These are phyloP conservation scores for Lagria hirta DNA, from an alignment of 2,888 invertebrate species.

Conservation along the genomic window DNA sequence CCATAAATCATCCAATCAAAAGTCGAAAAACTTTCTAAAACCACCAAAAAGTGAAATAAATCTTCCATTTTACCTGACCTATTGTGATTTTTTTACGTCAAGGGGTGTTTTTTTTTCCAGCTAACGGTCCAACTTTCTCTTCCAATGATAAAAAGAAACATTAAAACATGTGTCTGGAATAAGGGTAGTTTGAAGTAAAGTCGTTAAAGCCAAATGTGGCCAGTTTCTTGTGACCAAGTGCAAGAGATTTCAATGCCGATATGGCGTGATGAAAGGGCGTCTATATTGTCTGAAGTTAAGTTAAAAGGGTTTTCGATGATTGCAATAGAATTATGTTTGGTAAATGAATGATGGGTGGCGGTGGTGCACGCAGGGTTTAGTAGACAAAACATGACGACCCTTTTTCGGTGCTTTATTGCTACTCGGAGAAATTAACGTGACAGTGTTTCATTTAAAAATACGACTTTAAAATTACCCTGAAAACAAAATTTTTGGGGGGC, in stretches of 20 bases:
- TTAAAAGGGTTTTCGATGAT: constrained; percentile 1
- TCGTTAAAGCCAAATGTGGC: constrained; percentile 47
- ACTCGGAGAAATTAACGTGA: constrained; percentile 1
- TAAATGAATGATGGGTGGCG: constrained; percentile 16
- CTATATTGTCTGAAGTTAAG: neutral
- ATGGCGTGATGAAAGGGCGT: constrained; percentile 14
- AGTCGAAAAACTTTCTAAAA: constrained; percentile 1
- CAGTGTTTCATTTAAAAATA: too few species aligned
- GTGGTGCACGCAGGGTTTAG: constrained; percentile 34
- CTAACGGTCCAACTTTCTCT: constrained; percentile 22
- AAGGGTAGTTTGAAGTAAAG: constrained; percentile 48
- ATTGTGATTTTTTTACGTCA: too few species aligned
- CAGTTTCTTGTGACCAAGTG: constrained; percentile 36
- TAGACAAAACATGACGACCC: constrained; percentile 34
- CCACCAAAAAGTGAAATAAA: too few species aligned
- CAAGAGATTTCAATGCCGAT: constrained; percentile 10
- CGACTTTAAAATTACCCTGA: too few species aligned
- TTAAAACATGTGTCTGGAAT: constrained; percentile 28
- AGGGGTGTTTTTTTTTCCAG: constrained; percentile 12
- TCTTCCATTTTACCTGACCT: too few species aligned
- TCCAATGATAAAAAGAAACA: constrained; percentile 15
- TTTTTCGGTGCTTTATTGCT: neutral
- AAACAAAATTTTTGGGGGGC: too few species aligned
- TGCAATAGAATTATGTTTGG: constrained; percentile 2
- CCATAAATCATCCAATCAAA: too few species aligned